Base-by-base conservation (phyloP, 1,140 invertebrate species). In the Magallana angulata region DNA sequence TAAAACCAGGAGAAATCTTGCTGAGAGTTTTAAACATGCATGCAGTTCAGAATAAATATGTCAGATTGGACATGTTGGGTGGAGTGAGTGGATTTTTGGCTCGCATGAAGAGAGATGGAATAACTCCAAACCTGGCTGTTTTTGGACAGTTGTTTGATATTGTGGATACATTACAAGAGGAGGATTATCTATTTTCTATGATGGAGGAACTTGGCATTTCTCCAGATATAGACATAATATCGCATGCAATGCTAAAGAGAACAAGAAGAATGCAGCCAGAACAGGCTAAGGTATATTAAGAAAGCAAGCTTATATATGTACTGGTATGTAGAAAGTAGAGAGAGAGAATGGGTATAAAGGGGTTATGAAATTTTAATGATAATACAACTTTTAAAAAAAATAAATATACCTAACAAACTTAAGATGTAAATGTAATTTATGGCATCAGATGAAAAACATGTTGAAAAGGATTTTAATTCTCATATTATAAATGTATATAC, bases 121-220 rank as follows among this genome's bases (percentile, higher is more conserved):
- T 76, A 30, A 30, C 18, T 11, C 68, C 68, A 30, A 76, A 24
- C 11, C 1, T 76, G 68, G 68, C 68, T 76, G 68, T 76, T 18
- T 76, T 76, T 76, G 68, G 68, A 76, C 68, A 76, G 24, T 76
- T 76, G 36, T 76, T 76, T 76, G 24, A 76, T 24, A 76, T 76
- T 30, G 24, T 76, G 6, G 68, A 76, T 11, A 76, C 68, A 30
- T 76, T 76, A 12, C 24, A 76, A 30, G 68, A 76, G 9, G 68
- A 76, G 68, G 68, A 76, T 30, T 76, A 30, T 30, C 36, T 76
- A 8, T 76, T 76, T 9, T 76, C 68, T 36, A 30, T 24, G 14
- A 76, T 76, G 68, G 68, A 76, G 9, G 14, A 76, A 36, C 68
- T 76, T 30, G 24, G 14, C 5, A 12, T 76, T 30, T 76, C 68